These are phyloP conservation scores for Suricata suricatta DNA, from an alignment of 2,113 vertebrate genomes.

Conservation along the genomic window DNA sequence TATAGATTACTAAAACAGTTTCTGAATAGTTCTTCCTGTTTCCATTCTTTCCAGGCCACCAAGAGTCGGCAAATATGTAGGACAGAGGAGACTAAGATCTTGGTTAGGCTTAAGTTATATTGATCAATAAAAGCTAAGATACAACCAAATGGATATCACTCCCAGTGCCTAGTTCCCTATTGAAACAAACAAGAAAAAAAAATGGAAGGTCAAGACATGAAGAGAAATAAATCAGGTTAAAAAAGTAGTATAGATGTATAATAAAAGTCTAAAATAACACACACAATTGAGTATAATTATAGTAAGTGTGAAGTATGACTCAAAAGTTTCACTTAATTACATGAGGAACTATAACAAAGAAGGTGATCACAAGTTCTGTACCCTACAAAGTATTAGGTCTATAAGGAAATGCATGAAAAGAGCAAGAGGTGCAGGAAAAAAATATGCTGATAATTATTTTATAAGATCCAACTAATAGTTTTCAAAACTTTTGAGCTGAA, in stretches of 20 bases:
- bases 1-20: neutral
- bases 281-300: neutral
- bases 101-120: neutral
- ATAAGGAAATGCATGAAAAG: neutral
- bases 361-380: neutral
- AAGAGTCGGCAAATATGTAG: neutral
- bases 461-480: neutral
- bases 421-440: neutral
- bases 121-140: neutral
- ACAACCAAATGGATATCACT: neutral
- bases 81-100: neutral
- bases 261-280: neutral
- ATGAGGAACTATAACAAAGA: neutral
- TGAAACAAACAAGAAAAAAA: neutral
- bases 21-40: neutral
- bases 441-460: neutral
- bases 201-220: neutral
- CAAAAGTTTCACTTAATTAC: conserved; percentile 4
- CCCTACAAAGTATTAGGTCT: neutral
- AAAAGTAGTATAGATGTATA: neutral
- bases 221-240: neutral
- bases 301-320: neutral
- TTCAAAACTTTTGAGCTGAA: neutral
- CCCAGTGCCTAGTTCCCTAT: neutral
- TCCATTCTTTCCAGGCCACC: neutral